Evolutionary conservation across 2,113 vertebrate genomes (phyloP).

Genomic region (Phodopus roborovskii): DNA sequence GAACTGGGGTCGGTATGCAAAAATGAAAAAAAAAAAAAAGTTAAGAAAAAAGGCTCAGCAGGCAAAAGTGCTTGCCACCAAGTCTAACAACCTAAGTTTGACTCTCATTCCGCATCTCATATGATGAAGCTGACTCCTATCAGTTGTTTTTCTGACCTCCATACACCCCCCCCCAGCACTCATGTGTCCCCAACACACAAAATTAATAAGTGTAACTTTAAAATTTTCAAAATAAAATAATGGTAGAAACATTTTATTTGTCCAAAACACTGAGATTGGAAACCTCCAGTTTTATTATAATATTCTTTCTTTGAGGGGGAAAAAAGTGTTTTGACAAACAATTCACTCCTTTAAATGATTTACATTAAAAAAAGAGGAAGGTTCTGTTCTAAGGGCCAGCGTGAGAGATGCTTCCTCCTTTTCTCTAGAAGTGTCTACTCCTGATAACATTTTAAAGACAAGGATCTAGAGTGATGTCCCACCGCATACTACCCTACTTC

Average conservation of each 20-base stretch:
- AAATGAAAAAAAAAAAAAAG: too few relatives aligned
- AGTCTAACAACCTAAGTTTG: neutral
- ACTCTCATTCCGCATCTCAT: too few relatives aligned
- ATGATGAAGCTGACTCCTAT: neutral
- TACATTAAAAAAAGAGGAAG: neutral
- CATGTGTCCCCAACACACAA: neutral
- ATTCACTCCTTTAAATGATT: conserved; percentile 9
- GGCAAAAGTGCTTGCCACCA: neutral
- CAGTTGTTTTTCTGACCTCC: neutral
- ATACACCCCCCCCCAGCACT: neutral
- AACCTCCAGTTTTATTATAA: conserved; percentile 13
- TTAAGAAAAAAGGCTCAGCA: neutral
- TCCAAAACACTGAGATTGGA: conserved; percentile 28
- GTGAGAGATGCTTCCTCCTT: neutral
- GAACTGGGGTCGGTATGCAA: too few relatives aligned
- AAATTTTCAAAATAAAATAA: neutral
- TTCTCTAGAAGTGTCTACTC: conserved; percentile 1
- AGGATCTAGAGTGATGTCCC: neutral
- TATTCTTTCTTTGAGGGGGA: conserved; percentile 4
- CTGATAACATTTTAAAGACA: conserved; percentile 1
- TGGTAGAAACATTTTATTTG: neutral
- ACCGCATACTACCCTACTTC: neutral
- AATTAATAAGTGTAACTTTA: neutral
- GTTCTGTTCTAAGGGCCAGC: neutral
- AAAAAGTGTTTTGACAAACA: conserved; percentile 32